Conservation (phyloP, 2,888 invertebrate species). For the Lamproptera curius region DNA sequence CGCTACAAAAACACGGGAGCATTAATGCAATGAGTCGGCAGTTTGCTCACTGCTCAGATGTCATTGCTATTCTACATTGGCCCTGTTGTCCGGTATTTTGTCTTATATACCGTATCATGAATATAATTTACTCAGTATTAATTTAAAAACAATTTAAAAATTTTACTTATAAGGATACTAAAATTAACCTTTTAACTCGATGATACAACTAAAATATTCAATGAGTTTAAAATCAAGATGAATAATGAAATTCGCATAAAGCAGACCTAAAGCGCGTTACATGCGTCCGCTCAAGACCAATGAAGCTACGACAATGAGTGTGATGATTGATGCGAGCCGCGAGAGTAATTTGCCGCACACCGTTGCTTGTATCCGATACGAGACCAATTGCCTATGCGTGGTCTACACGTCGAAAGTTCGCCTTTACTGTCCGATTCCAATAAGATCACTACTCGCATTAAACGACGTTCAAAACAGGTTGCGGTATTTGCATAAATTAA, state of each 20-base stretch:
- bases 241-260: conserved; percentile 2
- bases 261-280: conserved; percentile 9
- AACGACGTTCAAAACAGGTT: too few relatives aligned
- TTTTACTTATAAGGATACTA: too few relatives aligned
- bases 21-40: conserved; percentile 29
- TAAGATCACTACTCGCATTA: too few relatives aligned
- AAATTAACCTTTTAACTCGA: too few relatives aligned
- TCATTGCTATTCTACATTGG: not conserved
- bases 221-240: conserved; percentile 15
- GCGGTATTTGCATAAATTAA: too few relatives aligned
- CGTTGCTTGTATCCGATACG: conserved; percentile 74
- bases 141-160: too few relatives aligned
- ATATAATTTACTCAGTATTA: too few relatives aligned
- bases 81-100: too few relatives aligned
- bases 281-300: conserved; percentile 33
- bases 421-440: conserved; percentile 38
- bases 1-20: conserved; percentile 40
- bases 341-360: conserved; percentile 65
- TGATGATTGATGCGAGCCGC: conserved; percentile 74
- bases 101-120: too few relatives aligned
- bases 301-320: conserved; percentile 62
- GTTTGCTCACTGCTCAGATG: conserved; percentile 11
- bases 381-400: conserved; percentile 40
- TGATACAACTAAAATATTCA: not conserved
- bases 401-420: conserved; percentile 46